Percentiles rank a stretch among this genome's conserved stretches.
Evolutionary conservation across 2,113 vertebrate genomes (phyloP).

Genomic region (Mus spicilegus): DNA sequence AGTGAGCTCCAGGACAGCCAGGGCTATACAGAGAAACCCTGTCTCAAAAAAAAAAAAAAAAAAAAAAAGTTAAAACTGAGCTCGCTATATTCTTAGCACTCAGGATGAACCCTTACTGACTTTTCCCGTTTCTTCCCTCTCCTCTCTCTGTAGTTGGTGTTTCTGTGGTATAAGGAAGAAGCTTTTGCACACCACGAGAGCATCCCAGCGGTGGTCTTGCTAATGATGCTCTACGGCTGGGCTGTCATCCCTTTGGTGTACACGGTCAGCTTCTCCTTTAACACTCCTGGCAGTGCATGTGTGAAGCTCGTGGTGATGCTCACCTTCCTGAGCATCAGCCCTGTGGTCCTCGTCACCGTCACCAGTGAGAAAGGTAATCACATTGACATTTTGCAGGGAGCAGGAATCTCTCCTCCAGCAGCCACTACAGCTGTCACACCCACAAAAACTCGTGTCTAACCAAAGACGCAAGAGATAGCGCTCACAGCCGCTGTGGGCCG

Average conservation of each 20-base stretch:
- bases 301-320: conserved; percentile 95
- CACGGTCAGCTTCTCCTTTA: conserved; percentile 94
- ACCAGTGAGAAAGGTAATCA: conserved; percentile 92
- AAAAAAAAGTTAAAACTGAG: background rate
- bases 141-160: conserved; percentile 89
- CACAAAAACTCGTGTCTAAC: background rate
- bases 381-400: too few relatives aligned
- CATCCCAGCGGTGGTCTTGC: conserved; percentile 89
- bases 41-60: too few relatives aligned
- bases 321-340: conserved; percentile 93
- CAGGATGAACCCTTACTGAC: background rate
- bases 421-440: background rate
- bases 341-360: conserved; percentile 92
- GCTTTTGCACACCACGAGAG: conserved; percentile 91
- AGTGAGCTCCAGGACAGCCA: too few relatives aligned
- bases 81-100: background rate
- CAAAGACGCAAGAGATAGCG: background rate
- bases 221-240: conserved; percentile 95
- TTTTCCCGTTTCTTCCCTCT: background rate
- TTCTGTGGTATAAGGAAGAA: conserved; percentile 89
- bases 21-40: too few relatives aligned
- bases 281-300: conserved; percentile 89
- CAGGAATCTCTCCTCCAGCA: background rate
- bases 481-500: background rate
- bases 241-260: conserved; percentile 95